Evolutionary conservation across 2,113 vertebrate species (phyloP).

Genomic region (Cephalopholis sonnerati): DNA sequence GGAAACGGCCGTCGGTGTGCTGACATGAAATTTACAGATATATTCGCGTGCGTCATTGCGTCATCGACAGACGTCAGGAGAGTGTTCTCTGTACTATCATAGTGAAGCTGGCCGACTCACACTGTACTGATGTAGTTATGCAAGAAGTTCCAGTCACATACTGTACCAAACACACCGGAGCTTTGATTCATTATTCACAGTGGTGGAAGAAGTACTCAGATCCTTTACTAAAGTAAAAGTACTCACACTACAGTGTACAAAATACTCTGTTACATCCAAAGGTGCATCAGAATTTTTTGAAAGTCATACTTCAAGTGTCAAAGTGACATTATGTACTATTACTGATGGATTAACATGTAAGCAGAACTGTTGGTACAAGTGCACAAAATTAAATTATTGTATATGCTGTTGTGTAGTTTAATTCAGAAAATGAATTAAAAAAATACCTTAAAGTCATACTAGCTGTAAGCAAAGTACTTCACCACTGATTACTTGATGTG

Average conservation of each 20-base stretch:
- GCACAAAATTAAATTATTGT: too few relatives aligned
- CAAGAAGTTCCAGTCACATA: constrained; percentile 14
- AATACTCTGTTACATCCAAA: neutral
- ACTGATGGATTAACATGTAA: too few relatives aligned
- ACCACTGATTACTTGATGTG: neutral
- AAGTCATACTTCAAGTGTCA: neutral
- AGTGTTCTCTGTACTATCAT: neutral
- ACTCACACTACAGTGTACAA: neutral
- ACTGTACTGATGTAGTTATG: neutral
- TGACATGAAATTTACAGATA: neutral
- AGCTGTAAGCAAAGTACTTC: neutral
- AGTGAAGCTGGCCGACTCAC: neutral
- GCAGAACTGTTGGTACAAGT: too few relatives aligned
- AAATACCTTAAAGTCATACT: neutral
- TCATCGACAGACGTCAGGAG: constrained; percentile 43
- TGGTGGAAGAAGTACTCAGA: neutral
- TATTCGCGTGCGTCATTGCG: constrained; percentile 43
- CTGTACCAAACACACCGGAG: neutral
- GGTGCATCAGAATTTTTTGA: neutral
- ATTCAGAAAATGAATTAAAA: too few relatives aligned
- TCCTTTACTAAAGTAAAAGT: neutral
- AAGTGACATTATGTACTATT: neutral
- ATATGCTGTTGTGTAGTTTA: too few relatives aligned
- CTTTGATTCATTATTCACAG: neutral
- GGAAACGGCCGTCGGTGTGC: neutral